Base-by-base conservation (phyloP, 2,888 invertebrate genomes). In the Ichneumoninae sp. region DNA sequence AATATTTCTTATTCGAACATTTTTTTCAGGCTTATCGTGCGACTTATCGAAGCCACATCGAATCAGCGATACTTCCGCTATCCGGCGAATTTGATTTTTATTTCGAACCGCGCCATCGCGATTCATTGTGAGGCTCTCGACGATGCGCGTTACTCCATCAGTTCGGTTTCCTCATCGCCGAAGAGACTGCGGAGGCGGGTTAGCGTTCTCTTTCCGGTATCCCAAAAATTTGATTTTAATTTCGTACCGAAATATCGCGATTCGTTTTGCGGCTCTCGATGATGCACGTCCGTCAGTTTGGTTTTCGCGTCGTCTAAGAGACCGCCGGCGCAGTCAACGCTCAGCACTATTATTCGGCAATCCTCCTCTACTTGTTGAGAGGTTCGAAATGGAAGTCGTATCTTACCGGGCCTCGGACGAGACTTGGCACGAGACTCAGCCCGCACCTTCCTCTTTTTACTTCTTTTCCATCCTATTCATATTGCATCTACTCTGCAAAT, bases 1-100 rank as follows among this genome's bases (percentile, higher is more conserved):
- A 47, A 47, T 16, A 47, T 47, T 16, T 13, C 10, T 47, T 47
- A 13, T 0, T 47, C 16, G 5, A 47, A 47, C 0, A 47, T 47
- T 47, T 5, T 16, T 16, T 4, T 40, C 10, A 2, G 40, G 10
- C 10, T 40, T 10, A 40, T 8, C 40, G 2, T 26, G 26, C 26
- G 26, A 26, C 26, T 26, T 3, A 26, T 26, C 26, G 26, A 26
- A 26, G 87, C 88, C 89, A 89, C 86, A 89, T 86, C 89, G 89
- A 91, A 90, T 90, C 88, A 88, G 88, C 87, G 88, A 88, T 40
- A 40, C 44, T 74, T 36, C 71, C 1, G 22, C 13, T 33, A 33
- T 33, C 33, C 36, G 57, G 47, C 72, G 69, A 80, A 82, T 80
- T 66, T 47, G 82, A 80, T 80, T 33, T 33, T 33, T 33, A 33